Evolutionary conservation across 2,888 invertebrate species (phyloP).

Genomic region (Watsonalla cultraria): DNA sequence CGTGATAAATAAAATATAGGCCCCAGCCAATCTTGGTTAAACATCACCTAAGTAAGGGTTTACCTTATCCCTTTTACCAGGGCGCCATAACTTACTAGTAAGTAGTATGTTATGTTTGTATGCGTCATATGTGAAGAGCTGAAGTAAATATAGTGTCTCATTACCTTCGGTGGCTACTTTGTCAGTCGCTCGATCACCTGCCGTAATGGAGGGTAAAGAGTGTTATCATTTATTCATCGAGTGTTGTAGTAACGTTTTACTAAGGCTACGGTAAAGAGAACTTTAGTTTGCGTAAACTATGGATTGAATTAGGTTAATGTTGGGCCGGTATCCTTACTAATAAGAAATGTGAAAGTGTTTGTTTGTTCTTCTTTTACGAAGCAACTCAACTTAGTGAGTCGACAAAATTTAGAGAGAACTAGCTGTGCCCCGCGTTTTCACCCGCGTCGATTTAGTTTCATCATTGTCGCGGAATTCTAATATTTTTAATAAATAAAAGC

Average conservation of each 20-base stretch:
- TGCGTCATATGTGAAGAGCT: not conserved
- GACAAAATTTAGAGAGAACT: too few species aligned
- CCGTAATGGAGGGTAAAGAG: constrained; percentile 33
- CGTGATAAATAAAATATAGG: not conserved
- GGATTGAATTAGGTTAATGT: not conserved
- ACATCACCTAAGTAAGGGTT: not conserved
- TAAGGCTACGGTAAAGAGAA: constrained; percentile 7
- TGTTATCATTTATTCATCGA: constrained; percentile 35
- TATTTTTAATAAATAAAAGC: too few species aligned
- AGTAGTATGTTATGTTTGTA: too few species aligned
- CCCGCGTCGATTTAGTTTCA: too few species aligned
- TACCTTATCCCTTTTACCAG: not conserved
- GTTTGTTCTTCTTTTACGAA: too few species aligned
- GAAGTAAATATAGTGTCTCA: not conserved
- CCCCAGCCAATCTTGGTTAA: not conserved
- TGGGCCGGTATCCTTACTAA: too few species aligned
- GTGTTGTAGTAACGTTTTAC: constrained; percentile 15
- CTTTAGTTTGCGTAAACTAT: constrained; percentile 9
- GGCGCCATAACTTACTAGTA: not conserved
- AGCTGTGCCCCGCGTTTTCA: too few species aligned
- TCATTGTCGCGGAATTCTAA: too few species aligned
- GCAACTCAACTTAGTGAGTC: too few species aligned
- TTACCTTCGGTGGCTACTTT: constrained; percentile 9
- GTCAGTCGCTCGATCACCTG: constrained; percentile 23
- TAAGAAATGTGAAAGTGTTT: too few species aligned